A percentile compares a stretch with the other conserved stretches of the same genome.
Evolutionary conservation across 2,888 invertebrate species (phyloP).

Genomic region (Platypus cylindrus): DNA sequence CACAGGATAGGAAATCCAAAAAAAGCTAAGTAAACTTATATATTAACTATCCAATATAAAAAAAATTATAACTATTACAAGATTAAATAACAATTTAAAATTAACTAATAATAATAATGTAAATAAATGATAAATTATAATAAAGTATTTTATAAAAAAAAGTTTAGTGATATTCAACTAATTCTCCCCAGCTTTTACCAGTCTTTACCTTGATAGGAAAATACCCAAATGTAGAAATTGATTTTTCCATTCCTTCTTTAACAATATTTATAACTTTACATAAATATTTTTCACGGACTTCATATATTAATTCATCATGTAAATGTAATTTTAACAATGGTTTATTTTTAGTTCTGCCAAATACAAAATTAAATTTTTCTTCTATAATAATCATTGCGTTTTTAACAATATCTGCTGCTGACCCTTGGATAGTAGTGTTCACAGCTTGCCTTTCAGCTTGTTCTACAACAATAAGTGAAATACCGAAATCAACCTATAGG

Average conservation of each 20-base stretch:
- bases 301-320: slow-evolving; percentile 93
- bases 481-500: too few relatives aligned
- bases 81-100: too few relatives aligned
- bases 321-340: slow-evolving; percentile 75
- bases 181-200: slow-evolving; percentile 70
- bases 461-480: too few relatives aligned
- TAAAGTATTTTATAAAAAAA: too few relatives aligned
- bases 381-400: slow-evolving; percentile 76
- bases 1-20: too few relatives aligned
- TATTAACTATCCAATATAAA: too few relatives aligned
- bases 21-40: too few relatives aligned
- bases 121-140: too few relatives aligned
- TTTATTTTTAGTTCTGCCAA: slow-evolving; percentile 30
- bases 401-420: slow-evolving; percentile 93
- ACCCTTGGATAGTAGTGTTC: slow-evolving; percentile 91
- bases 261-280: slow-evolving; percentile 48
- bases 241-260: slow-evolving; percentile 68
- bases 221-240: slow-evolving; percentile 59
- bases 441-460: slow-evolving; percentile 93
- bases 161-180: slow-evolving; percentile 35
- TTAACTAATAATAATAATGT: too few relatives aligned
- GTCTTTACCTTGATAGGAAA: slow-evolving; percentile 77
- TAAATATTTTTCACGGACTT: slow-evolving; percentile 53
- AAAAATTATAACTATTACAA: too few relatives aligned
- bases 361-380: slow-evolving; percentile 37